Base-by-base conservation (phyloP, 2,113 vertebrate genomes). In the Himantopus leucocephalus region DNA sequence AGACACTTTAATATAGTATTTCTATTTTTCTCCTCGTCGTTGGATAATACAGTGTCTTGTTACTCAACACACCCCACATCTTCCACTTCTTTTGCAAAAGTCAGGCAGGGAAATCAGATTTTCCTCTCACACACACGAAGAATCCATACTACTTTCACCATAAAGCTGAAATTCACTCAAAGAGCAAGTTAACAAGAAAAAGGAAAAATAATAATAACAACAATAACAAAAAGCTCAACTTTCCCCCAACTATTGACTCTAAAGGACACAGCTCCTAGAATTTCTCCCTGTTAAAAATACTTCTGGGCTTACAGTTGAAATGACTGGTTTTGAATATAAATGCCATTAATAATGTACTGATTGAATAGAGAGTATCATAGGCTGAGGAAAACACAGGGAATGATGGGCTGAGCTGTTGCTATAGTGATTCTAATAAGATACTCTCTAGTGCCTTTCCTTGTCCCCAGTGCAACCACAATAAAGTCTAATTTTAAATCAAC, bases 361-460 rank as follows among this genome's bases (percentile, higher is more conserved):
- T 37, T 94, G 77, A 81, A 96, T 11, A 39, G 45, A 87, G 32
- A 78, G 34, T 87, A 97, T 96, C 94, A 98, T 43, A 98, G 98
- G 97, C 93, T 98, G 90, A 84, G 84, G 82, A 93, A 97, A 96
- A 97, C 93, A 97, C 45, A 41, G 92, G 88, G 90, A 96, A 90
- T 89, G 92, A 97, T 95, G 94, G 94, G 84, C 92, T 96, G 93
- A 98, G 97, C 94, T 98, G 98, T 98, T 99, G 97, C 98, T 97
- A 98, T 93, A 98, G 98, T 92, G 97, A 98, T 97, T 85, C 93
- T 55, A 92, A 66, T 84, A 85, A 96, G 94, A 98, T 87, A 95
- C 94, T 97, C 96, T 97, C 94, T 85, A 85, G 71, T 79, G 92
- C 60, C 79, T 91, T 85, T 93, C 59, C 56, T 71, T 88, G 63